Percentiles rank a stretch among this genome's conserved stretches.
phyloP scores from a whole-genome alignment of 2,888 invertebrate species.

The Xanthorhoe spadicearia region DNA sequence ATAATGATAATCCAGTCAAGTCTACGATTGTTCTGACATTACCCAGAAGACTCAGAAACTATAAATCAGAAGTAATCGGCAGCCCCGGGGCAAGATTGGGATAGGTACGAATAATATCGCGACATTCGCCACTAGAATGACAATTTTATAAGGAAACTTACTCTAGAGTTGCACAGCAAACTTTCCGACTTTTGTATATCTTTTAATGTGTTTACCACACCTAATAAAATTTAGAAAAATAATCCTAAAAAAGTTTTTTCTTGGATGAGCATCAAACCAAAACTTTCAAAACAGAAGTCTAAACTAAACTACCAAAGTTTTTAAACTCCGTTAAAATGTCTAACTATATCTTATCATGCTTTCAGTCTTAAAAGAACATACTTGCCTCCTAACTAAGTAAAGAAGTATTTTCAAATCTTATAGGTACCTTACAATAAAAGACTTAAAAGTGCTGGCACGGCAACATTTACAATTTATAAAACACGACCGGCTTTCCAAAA shows the following conservation, averaged over 20 bases:
- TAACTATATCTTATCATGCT: too few relatives aligned
- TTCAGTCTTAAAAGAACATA: too few relatives aligned
- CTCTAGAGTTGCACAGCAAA: constrained; percentile 5
- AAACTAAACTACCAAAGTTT: too few relatives aligned
- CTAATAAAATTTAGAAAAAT: too few relatives aligned
- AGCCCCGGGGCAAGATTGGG: constrained; percentile 27
- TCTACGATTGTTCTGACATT: constrained; percentile 11
- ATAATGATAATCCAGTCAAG: not conserved
- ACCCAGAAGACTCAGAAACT: constrained; percentile 16
- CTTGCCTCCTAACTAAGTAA: too few relatives aligned
- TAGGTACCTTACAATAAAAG: too few relatives aligned
- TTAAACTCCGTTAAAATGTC: too few relatives aligned
- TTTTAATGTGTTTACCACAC: too few relatives aligned
- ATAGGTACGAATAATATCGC: constrained; percentile 35
- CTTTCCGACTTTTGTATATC: constrained; percentile 1
- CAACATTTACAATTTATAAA: constrained; percentile 4
- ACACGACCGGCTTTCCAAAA: constrained; percentile 8
- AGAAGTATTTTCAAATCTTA: too few relatives aligned
- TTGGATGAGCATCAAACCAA: too few relatives aligned
- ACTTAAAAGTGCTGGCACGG: not conserved
- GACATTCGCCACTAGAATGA: constrained; percentile 36
- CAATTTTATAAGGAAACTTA: constrained; percentile 43
- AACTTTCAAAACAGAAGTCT: too few relatives aligned
- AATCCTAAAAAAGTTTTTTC: too few relatives aligned
- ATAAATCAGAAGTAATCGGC: constrained; percentile 28